A percentile compares a stretch with the other conserved stretches of the same genome.
These are phyloP conservation scores for Erythrolamprus reginae DNA, from an alignment of 2,113 vertebrate genomes.

Conservation along the genomic window DNA sequence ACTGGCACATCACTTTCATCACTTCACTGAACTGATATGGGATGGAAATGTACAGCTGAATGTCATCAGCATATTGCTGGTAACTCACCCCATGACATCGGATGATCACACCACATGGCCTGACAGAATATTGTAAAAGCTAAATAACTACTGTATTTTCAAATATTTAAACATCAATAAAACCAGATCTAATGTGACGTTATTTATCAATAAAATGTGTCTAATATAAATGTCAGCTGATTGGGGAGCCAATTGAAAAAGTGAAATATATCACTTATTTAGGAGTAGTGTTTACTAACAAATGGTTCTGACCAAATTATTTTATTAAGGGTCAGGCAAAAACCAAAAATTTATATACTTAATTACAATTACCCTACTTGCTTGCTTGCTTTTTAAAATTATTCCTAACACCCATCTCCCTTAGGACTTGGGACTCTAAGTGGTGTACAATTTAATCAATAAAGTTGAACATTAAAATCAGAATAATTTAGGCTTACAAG, in stretches of 20 bases:
- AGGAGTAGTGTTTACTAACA: background rate
- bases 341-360: background rate
- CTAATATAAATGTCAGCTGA: background rate
- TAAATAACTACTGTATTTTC: background rate
- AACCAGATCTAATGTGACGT: background rate
- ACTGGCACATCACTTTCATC: no score
- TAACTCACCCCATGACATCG: no score
- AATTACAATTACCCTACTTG: background rate
- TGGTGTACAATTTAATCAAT: background rate
- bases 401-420: no score
- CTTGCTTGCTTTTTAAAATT: no score
- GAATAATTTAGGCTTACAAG: background rate
- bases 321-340: background rate
- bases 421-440: no score
- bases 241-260: background rate
- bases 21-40: no score
- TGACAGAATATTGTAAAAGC: background rate
- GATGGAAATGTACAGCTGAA: no score
- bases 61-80: no score
- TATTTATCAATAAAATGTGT: background rate
- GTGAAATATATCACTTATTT: background rate
- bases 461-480: background rate
- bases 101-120: no score
- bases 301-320: background rate
- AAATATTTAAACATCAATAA: background rate